These are phyloP conservation scores for Cephalopterus ornatus DNA, from an alignment of 2,113 vertebrate species.

Conservation along the genomic window DNA sequence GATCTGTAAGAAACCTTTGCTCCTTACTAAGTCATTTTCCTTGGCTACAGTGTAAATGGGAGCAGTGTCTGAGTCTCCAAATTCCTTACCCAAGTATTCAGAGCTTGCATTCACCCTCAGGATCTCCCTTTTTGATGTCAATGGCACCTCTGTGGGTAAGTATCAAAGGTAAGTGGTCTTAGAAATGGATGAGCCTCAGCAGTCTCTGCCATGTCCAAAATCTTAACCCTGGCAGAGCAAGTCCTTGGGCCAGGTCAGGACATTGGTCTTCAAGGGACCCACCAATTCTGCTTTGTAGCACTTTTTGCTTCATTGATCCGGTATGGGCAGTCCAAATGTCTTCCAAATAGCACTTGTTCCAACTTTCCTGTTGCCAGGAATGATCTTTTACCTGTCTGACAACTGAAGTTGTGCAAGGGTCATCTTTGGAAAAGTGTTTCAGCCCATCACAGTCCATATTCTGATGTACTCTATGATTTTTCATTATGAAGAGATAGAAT, in stretches of 20 bases:
- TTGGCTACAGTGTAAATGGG: background rate
- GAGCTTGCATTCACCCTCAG: background rate
- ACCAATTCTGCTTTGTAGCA: background rate
- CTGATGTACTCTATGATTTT: background rate
- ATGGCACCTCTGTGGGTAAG: rapidly evolving
- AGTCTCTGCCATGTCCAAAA: background rate
- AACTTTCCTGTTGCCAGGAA: background rate
- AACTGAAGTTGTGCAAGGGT: background rate
- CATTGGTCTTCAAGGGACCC: background rate
- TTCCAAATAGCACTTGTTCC: background rate
- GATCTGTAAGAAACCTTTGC: background rate
- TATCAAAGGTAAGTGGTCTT: background rate
- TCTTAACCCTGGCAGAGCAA: too few relatives aligned
- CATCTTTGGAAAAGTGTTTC: background rate
- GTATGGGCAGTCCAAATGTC: background rate
- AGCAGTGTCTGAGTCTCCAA: background rate
- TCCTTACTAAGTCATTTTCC: background rate
- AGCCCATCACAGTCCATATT: background rate
- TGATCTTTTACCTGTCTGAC: background rate
- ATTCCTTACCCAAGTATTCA: background rate
- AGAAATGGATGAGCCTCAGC: background rate
- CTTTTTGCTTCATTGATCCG: background rate
- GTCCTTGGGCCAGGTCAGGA: background rate
- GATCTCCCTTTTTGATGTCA: background rate
- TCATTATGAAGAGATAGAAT: background rate